Percentiles rank a stretch among this genome's conserved stretches.
Evolutionary conservation across 2,888 invertebrate species (phyloP).

Genomic region (Brenthis hecate): DNA sequence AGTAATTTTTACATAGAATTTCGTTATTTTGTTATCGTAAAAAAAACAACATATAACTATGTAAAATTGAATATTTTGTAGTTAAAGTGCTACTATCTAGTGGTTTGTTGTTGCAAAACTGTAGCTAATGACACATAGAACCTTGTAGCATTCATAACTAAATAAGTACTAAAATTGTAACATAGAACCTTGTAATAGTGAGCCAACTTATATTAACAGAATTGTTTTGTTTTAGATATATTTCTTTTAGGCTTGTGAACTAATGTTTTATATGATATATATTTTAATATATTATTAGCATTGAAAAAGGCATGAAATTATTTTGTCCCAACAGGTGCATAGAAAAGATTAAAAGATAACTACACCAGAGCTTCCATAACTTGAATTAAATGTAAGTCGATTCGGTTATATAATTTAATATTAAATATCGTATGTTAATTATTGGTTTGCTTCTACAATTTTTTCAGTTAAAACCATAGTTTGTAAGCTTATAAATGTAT

Average conservation of each 20-base stretch:
- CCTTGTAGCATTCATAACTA: too few species aligned
- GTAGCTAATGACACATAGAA: too few species aligned
- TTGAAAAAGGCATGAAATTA: constrained; percentile 43
- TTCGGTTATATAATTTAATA: constrained; percentile 20
- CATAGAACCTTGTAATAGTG: too few species aligned
- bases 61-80: too few species aligned
- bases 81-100: too few species aligned
- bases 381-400: constrained; percentile 58
- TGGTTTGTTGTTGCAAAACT: too few species aligned
- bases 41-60: too few species aligned
- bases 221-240: background rate
- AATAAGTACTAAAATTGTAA: too few species aligned
- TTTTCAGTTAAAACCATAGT: too few species aligned
- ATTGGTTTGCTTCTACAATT: background rate
- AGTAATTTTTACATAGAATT: too few species aligned
- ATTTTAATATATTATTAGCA: constrained; percentile 3
- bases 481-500: too few species aligned
- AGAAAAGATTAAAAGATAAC: constrained; percentile 74
- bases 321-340: constrained; percentile 70
- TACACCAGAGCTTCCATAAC: constrained; percentile 54
- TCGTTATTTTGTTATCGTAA: too few species aligned
- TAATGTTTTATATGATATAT: background rate
- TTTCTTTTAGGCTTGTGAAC: background rate
- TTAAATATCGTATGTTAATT: background rate
- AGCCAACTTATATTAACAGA: background rate